A percentile compares a stretch with the other conserved stretches of the same genome.
Conservation (phyloP, 2,797 vertebrate species). For the Tachyglossus aculeatus region DNA sequence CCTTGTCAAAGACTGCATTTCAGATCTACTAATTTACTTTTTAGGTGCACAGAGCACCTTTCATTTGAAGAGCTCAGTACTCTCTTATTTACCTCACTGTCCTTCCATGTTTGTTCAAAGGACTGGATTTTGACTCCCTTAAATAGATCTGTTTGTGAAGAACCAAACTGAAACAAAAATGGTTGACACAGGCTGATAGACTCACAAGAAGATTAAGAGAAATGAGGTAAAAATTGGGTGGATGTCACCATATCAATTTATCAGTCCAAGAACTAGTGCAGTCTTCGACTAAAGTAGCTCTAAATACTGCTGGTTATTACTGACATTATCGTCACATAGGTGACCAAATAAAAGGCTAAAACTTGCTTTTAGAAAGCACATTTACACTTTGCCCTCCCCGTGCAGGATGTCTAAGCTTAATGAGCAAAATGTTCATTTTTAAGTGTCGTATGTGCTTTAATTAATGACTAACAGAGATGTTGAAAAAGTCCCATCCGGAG, state of each 20-base stretch:
- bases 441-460: background rate
- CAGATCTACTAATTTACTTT: no score
- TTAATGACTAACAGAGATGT: background rate
- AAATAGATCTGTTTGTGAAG: background rate
- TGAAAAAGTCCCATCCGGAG: constrained; percentile 52
- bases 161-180: constrained; percentile 19
- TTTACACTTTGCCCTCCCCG: no score
- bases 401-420: background rate
- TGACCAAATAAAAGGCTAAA: no score
- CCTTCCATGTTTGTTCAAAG: no score
- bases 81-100: no score
- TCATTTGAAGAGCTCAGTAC: no score
- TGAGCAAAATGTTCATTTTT: background rate
- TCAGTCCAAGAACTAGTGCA: background rate
- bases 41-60: no score
- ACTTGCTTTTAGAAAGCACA: no score
- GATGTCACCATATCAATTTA: background rate
- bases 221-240: background rate
- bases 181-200: constrained; percentile 22
- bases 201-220: background rate
- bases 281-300: constrained; percentile 46
- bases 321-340: constrained; percentile 31
- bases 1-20: no score
- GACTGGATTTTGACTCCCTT: background rate
- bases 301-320: constrained; percentile 17